Evolutionary conservation across 2,113 vertebrate species (phyloP).

Genomic region (Lophura nycthemera): DNA sequence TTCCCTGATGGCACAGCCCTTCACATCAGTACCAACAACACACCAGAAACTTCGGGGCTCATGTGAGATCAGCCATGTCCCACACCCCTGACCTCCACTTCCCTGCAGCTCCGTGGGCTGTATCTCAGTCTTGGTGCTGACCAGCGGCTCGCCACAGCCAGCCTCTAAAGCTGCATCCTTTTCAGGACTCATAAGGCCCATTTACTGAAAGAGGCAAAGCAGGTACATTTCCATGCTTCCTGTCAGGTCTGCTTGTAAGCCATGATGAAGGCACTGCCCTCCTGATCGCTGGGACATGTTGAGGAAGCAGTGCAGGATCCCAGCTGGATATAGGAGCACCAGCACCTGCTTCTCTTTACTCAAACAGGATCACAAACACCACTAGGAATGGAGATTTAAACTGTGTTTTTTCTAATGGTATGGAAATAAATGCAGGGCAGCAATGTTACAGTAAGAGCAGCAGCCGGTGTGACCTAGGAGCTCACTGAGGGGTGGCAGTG

Average conservation of each 20-base stretch:
- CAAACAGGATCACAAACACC: background rate
- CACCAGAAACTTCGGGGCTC: fast-evolving
- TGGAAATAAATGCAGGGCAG: background rate
- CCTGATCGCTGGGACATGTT: background rate
- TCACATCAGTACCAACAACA: background rate
- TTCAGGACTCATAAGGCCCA: background rate
- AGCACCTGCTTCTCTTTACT: background rate
- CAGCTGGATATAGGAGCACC: background rate
- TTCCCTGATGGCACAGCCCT: background rate
- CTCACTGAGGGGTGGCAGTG: fast-evolving
- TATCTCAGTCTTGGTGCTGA: background rate
- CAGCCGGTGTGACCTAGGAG: background rate
- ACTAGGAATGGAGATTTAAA: background rate
- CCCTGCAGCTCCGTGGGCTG: background rate
- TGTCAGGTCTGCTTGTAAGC: background rate
- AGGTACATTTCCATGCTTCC: background rate
- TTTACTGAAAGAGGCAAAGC: background rate
- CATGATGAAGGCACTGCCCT: background rate
- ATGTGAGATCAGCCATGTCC: background rate
- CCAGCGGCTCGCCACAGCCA: background rate
- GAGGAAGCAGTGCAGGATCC: background rate
- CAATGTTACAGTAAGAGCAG: background rate
- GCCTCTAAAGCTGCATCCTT: background rate
- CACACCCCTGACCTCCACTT: background rate
- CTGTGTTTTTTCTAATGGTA: background rate